Evolutionary conservation across 1,140 invertebrate genomes (phyloP).

Genomic region (Bombus consobrinus): DNA sequence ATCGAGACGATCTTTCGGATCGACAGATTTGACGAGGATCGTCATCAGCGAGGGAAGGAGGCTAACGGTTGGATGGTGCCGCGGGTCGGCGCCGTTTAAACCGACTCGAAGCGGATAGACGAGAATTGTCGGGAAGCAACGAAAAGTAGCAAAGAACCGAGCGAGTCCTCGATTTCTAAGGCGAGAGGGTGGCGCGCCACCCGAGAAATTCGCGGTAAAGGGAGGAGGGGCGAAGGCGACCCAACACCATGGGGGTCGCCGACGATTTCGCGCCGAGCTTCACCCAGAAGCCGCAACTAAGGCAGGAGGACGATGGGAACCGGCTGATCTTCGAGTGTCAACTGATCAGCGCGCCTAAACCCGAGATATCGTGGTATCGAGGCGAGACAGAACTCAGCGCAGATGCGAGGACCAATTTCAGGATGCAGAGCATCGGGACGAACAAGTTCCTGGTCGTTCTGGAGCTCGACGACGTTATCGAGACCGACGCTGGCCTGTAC

Average conservation of each 20-base stretch:
- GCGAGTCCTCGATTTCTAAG: constrained; percentile 10
- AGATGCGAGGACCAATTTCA: constrained; percentile 93
- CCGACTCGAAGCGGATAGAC: neutral
- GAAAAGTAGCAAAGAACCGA: constrained; percentile 19
- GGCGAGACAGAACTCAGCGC: constrained; percentile 92
- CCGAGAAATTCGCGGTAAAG: constrained; percentile 41
- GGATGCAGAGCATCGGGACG: constrained; percentile 91
- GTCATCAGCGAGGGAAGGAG: neutral
- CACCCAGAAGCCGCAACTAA: constrained; percentile 97
- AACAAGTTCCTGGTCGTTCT: constrained; percentile 95
- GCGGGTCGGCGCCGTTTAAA: constrained; percentile 65
- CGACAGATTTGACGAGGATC: neutral
- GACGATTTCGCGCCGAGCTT: constrained; percentile 98
- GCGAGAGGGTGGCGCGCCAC: constrained; percentile 41
- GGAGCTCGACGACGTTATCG: constrained; percentile 97
- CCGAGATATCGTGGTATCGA: constrained; percentile 95
- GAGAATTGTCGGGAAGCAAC: neutral
- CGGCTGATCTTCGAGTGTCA: constrained; percentile 97
- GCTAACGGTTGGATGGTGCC: constrained; percentile 65
- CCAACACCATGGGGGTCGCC: constrained; percentile 88
- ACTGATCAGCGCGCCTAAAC: constrained; percentile 93
- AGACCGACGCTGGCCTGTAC: constrained; percentile 97
- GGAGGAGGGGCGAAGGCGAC: constrained; percentile 67
- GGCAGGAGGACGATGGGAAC: constrained; percentile 98
- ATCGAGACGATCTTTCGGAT: neutral